A percentile compares a stretch with the other conserved stretches of the same genome.
Evolutionary conservation across 2,797 vertebrate species (phyloP).

Genomic region (Eulemur rubriventer): DNA sequence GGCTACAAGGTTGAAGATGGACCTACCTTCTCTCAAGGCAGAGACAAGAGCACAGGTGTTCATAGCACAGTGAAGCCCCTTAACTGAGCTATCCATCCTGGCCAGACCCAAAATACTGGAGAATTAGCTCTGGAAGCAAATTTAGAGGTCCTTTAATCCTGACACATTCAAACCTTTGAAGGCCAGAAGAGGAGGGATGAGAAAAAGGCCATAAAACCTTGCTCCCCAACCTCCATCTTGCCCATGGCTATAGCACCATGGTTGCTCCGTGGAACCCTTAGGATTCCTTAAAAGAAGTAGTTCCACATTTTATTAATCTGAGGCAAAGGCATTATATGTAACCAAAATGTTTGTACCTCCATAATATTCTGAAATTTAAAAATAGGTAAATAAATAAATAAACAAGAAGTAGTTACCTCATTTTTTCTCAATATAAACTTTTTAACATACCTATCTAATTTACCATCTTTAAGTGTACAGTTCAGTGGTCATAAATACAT

Average conservation of each 20-base stretch:
- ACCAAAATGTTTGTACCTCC: no score
- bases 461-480: neutral
- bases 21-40: neutral
- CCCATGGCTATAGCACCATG: neutral
- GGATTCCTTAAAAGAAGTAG: neutral
- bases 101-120: neutral
- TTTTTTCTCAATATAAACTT: neutral
- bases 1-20: neutral
- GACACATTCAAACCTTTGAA: neutral
- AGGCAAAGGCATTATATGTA: no score
- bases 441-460: neutral
- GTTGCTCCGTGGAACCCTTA: neutral
- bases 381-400: no score
- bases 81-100: neutral
- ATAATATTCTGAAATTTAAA: no score
- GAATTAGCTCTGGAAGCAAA: neutral
- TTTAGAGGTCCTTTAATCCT: neutral
- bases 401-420: neutral
- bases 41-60: neutral
- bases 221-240: neutral
- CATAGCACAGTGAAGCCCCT: neutral
- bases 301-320: neutral
- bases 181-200: neutral
- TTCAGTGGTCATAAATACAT: neutral
- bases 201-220: neutral